Base-by-base conservation (phyloP, 2,888 invertebrate genomes). In the Lasioglossum zephyrum region DNA sequence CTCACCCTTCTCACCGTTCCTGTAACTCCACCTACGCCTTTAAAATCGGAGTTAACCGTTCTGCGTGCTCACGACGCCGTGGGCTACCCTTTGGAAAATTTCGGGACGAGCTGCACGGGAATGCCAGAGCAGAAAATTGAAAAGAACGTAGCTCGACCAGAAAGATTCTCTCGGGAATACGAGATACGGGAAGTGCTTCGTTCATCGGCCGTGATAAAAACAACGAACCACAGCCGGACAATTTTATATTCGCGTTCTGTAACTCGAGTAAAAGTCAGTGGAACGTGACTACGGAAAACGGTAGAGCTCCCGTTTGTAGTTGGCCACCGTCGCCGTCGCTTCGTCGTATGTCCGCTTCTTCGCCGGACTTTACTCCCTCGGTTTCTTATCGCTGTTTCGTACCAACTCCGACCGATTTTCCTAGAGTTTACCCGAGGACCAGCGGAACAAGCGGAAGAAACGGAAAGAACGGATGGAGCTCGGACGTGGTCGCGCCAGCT, bases 351-450 rank as follows among this genome's bases (percentile, higher is more conserved):
- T 31, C 44, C 26, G 18, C 73, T 74, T 8, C 74, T 63, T 79
- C 36, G 85, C 85, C 81, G 69, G 69, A 81, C 76, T 75, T 81
- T 79, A 70, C 8, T 16, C 57, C 79, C 72, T 57, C 73, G 80
- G 79, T 83, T 88, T 81, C 88, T 83, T 83, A 81, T 79, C 81
- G 73, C 39, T 70, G 73, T 79, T 47, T 73, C 73, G 82, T 79
- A 53, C 57, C 73, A 70, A 76, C 82, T 76, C 73, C 76, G 74
- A 44, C 73, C 89, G 89, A 89, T 89, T 85, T 82, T 85, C 82
- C 85, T 49, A 77, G 78, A 85, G 85, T 39, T n/a, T 41, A 77
- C 0, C 73, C 49, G 36, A 6, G 36, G 8, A 36, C 66, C 13
- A 3, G 18, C 16, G 31, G 63, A 31, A n/a, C n/a, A 39, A 39